A percentile compares a stretch with the other conserved stretches of the same genome.
phyloP scores from a whole-genome alignment of 2,888 invertebrate species.

The Epistrophe grossulariae region DNA sequence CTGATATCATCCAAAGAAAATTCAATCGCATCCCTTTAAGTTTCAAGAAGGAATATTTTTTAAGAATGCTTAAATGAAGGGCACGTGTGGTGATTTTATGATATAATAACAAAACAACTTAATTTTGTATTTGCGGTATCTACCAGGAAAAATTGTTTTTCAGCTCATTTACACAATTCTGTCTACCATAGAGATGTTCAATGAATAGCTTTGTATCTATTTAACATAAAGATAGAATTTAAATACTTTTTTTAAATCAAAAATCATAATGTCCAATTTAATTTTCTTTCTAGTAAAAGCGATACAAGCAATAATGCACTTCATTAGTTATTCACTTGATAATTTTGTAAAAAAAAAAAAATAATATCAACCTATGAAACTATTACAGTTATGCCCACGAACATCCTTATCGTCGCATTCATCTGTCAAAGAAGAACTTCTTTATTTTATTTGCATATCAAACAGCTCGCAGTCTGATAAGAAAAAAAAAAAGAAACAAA shows the following conservation, averaged over 20 bases:
- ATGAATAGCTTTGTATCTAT: background rate
- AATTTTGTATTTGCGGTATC: no score
- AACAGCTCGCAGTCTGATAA: constrained; percentile 1
- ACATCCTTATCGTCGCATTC: constrained; percentile 29
- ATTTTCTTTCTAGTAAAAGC: background rate
- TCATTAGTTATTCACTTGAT: constrained; percentile 29
- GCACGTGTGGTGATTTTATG: no score
- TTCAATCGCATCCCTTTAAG: no score
- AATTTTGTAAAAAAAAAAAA: background rate
- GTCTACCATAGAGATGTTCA: background rate
- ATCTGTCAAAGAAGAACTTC: background rate
- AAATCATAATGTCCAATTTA: constrained; percentile 12
- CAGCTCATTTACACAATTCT: no score
- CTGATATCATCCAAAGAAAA: no score
- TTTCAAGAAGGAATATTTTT: no score
- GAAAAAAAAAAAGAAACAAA: constrained; percentile 28
- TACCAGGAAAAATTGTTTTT: no score
- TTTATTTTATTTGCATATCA: constrained; percentile 3
- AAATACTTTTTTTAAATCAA: background rate
- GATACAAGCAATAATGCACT: constrained; percentile 8
- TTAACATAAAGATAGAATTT: background rate
- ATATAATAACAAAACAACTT: no score
- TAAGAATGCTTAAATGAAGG: no score
- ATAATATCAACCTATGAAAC: background rate
- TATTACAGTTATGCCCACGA: constrained; percentile 13